Evolutionary conservation across 1,140 invertebrate species (phyloP), one percentile per base, ranked within the genome.

Genomic region (Drosophila ambigua): DNA sequence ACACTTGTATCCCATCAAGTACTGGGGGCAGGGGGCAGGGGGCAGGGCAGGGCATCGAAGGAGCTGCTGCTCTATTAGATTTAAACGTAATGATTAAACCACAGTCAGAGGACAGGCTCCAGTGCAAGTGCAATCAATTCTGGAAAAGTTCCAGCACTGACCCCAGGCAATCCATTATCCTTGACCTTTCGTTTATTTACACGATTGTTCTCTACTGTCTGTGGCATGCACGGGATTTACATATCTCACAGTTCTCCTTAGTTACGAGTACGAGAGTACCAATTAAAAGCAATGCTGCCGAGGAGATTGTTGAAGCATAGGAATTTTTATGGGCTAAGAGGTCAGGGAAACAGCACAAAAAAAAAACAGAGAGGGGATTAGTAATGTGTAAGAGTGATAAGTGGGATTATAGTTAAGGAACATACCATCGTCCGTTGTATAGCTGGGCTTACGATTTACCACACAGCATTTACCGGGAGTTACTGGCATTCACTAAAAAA

Each of bases 11-110:
- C 23, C 39, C 65, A 53, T 67, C 48, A 57, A 58, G 58, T 61
- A 46, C 58, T 51, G 39, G 26, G 72, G 44, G 26, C 44, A 71
- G 53, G 28, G 50, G 28, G 50, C 62, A 58, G 31, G 31, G 53
- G 31, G 53, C 61, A 64, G 20, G 46, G 8, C 8, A 31, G 35
- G 35, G 35, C 35, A 39, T 39, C 35, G 35, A 39, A 59, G 54
- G 59, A 64, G 67, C 64, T 53, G 57, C 23, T 24, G 23, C 52
- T 49, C 77, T 81, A 85, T 81, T 73, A 74, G 81, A 84, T 84
- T 84, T 85, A 87, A 85, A 85, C 82, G 78, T 85, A 85, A 85
- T 85, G 82, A 85, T 85, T 85, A 87, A 85, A 71, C 74, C 73
- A 44, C 69, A 66, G 55, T 31, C 52, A 9, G 31, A 31, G 43